Evolutionary conservation across 2,797 vertebrate species (phyloP).

Genomic region (Rhinatrema bivittatum): DNA sequence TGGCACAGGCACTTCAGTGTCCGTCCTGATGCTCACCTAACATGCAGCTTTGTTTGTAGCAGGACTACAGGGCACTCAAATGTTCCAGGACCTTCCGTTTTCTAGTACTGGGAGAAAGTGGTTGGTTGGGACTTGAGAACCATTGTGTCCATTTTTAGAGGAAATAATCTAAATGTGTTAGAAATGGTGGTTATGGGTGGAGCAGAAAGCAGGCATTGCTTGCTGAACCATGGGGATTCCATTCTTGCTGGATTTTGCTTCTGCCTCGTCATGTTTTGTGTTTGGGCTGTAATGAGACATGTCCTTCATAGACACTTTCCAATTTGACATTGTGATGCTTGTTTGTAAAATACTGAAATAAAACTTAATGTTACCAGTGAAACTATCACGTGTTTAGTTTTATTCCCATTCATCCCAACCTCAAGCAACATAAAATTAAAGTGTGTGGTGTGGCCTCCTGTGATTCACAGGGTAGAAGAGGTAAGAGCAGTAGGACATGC

Average conservation of each 20-base stretch:
- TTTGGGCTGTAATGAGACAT: conserved; percentile 8
- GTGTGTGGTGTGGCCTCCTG: too few species aligned
- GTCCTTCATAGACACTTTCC: conserved; percentile 30
- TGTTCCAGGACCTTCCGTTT: too few species aligned
- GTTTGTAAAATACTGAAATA: conserved; percentile 58
- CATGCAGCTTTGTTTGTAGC: too few species aligned
- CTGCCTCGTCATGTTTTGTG: conserved; percentile 2
- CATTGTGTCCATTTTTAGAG: background rate
- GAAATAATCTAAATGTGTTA: background rate
- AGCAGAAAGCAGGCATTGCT: background rate
- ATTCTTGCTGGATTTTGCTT: too few species aligned
- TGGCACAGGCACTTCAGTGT: too few species aligned
- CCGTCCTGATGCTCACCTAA: too few species aligned
- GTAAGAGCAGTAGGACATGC: too few species aligned
- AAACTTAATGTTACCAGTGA: conserved; percentile 44
- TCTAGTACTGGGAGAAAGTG: background rate
- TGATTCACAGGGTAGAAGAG: too few species aligned
- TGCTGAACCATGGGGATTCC: background rate
- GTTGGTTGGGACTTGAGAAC: background rate
- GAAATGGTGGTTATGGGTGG: background rate
- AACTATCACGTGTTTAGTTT: too few species aligned
- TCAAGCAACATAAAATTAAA: too few species aligned
- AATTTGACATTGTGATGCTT: conserved; percentile 44
- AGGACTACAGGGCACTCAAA: too few species aligned
- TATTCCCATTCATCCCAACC: too few species aligned